Evolutionary conservation across 1,140 invertebrate species (phyloP).

Genomic region (Zeugodacus cucurbitae): DNA sequence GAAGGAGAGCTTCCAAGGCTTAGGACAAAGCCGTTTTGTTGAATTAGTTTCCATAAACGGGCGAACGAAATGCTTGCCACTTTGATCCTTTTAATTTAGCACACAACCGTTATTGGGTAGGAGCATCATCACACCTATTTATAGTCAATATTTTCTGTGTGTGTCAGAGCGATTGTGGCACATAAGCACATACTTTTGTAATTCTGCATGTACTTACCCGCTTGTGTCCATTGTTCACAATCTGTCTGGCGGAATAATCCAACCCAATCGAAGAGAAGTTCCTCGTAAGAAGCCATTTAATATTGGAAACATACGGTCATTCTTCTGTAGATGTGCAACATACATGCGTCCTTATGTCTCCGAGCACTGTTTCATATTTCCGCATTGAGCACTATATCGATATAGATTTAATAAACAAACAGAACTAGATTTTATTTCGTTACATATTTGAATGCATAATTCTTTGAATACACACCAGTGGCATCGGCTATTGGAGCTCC

Average conservation of each 20-base stretch:
- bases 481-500: too few species aligned
- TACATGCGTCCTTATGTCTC: not conserved
- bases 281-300: conserved; percentile 43
- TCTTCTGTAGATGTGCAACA: not conserved
- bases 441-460: not conserved
- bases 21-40: too few species aligned
- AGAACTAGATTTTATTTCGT: not conserved
- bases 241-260: conserved; percentile 43
- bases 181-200: not conserved
- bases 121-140: too few species aligned
- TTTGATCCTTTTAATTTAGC: too few species aligned
- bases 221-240: conserved; percentile 44
- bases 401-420: not conserved
- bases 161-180: too few species aligned
- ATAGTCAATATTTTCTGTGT: too few species aligned
- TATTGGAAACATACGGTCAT: not conserved
- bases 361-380: not conserved
- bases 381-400: not conserved
- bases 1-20: too few species aligned
- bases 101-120: too few species aligned
- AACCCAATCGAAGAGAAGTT: conserved; percentile 43
- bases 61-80: too few species aligned
- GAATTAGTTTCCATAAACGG: too few species aligned
- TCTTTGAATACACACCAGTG: not conserved
- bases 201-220: conserved; percentile 39